These are phyloP conservation scores for Antitype chi DNA, from an alignment of 2,888 invertebrate genomes.

Conservation along the genomic window DNA sequence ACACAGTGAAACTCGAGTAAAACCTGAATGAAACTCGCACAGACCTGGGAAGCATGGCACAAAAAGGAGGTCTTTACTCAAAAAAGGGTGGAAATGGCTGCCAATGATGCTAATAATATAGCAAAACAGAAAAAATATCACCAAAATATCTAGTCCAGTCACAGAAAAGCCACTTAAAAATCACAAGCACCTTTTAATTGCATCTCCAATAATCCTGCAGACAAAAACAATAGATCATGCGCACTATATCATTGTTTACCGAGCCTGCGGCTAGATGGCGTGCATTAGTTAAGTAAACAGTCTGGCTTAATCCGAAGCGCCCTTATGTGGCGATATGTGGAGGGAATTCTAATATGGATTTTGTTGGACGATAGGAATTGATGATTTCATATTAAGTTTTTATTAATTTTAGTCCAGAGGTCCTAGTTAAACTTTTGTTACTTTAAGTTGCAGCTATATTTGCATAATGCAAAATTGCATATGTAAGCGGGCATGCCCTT, in stretches of 20 bases:
- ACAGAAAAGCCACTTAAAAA: conserved; percentile 26
- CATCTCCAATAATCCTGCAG: conserved; percentile 77
- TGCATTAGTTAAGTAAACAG: conserved; percentile 88
- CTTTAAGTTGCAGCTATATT: no score
- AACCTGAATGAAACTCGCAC: not conserved
- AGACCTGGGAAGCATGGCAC: no score
- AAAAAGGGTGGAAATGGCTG: no score
- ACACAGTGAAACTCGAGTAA: not conserved
- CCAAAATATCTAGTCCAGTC: not conserved
- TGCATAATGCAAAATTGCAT: no score
- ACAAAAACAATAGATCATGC: conserved; percentile 82
- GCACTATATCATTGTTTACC: conserved; percentile 76
- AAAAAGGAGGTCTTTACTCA: not conserved
- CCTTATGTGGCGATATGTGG: conserved; percentile 44
- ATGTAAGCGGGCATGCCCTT: no score
- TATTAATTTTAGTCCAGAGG: no score
- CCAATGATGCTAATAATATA: not conserved
- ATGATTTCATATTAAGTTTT: not conserved
- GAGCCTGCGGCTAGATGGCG: conserved; percentile 87
- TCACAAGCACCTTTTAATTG: conserved; percentile 68
- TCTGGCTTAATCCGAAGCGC: conserved; percentile 77
- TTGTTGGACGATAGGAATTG: conserved; percentile 30
- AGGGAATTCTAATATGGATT: conserved; percentile 28
- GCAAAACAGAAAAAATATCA: not conserved
- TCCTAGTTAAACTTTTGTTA: no score